A percentile compares a stretch with the other conserved stretches of the same genome.
Conservation (phyloP, 2,797 vertebrate genomes). For the Anniella stebbinsi region DNA sequence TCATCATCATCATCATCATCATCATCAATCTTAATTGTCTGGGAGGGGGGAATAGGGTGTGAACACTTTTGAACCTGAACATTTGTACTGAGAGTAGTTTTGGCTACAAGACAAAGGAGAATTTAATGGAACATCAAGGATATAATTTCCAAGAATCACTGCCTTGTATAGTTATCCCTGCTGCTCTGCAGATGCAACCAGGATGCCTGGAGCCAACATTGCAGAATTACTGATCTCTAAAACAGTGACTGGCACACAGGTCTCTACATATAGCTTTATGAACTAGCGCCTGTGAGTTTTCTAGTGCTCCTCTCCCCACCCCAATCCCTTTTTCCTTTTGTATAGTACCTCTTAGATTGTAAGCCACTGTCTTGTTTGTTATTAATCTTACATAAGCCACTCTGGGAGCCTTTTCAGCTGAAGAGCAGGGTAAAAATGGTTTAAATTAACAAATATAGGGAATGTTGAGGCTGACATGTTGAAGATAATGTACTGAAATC, state of each 20-base stretch:
- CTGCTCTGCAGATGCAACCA: conserved; percentile 67
- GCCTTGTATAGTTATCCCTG: conserved; percentile 61
- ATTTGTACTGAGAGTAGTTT: conserved; percentile 42
- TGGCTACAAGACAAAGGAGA: conserved; percentile 34
- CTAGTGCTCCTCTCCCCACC: neutral
- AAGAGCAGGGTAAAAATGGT: neutral
- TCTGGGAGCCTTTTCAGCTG: neutral
- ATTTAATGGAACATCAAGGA: conserved; percentile 58
- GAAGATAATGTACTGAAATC: conserved; percentile 6
- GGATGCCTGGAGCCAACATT: conserved; percentile 60
- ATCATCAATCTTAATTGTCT: conserved; percentile 29
- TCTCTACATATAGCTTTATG: conserved; percentile 50
- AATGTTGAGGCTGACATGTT: conserved; percentile 38
- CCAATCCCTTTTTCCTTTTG: neutral
- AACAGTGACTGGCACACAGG: conserved; percentile 35
- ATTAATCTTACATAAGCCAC: neutral
- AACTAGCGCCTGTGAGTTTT: neutral
- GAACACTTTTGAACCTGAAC: conserved; percentile 23
- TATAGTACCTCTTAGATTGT: neutral
- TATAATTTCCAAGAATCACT: conserved; percentile 57
- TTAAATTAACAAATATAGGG: neutral
- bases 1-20: neutral
- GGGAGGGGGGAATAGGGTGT: neutral
- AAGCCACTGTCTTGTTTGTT: neutral
- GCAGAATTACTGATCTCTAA: conserved; percentile 57